Evolutionary conservation across 2,113 vertebrate genomes (phyloP).

Genomic region (Chamaetylas fuelleborni): DNA sequence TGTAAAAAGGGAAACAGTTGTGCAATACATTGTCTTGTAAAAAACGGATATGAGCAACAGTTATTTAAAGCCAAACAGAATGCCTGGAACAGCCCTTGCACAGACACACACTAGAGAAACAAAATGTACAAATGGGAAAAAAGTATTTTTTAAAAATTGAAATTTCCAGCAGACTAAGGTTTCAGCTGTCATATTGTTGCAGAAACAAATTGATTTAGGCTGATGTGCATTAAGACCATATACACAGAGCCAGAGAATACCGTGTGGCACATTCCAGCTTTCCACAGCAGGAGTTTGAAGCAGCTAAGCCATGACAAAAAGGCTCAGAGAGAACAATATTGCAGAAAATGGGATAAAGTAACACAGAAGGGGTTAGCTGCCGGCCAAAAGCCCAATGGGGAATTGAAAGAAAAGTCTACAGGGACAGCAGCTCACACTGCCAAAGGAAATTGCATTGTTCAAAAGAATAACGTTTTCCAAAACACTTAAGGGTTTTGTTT

Average conservation of each 20-base stretch:
- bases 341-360: constrained; percentile 18
- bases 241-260: not conserved
- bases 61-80: not conserved
- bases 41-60: not conserved
- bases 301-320: not conserved
- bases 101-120: not conserved
- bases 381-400: not conserved
- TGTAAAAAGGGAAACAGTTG: not conserved
- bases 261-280: not conserved
- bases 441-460: not conserved
- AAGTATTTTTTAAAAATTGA: not conserved
- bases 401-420: not conserved
- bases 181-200: not conserved
- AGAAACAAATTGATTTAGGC: not conserved
- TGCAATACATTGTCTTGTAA: not conserved
- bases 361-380: not conserved
- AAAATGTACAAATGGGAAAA: not conserved
- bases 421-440: not conserved
- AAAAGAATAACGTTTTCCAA: not conserved
- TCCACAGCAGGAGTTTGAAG: not conserved
- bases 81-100: not conserved
- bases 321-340: constrained; percentile 4
- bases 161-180: not conserved
- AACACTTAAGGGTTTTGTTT: not conserved
- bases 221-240: not conserved